A percentile compares a stretch with the other conserved stretches of the same genome.
These are phyloP conservation scores for Allophyes oxyacanthae DNA, from an alignment of 2,888 invertebrate genomes.

Conservation along the genomic window DNA sequence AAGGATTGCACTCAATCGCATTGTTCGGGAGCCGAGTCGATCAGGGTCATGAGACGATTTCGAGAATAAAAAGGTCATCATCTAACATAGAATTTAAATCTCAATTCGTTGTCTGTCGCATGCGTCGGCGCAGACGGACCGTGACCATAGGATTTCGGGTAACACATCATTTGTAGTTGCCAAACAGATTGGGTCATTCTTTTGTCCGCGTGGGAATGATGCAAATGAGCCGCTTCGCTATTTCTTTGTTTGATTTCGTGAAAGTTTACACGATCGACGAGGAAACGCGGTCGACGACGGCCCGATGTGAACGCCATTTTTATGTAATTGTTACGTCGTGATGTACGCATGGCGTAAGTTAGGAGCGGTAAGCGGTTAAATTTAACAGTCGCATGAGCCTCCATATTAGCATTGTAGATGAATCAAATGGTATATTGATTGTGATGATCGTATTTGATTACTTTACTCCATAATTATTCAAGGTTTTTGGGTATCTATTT, in stretches of 20 bases:
- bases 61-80: constrained; percentile 65
- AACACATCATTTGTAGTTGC: constrained; percentile 86
- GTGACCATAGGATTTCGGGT: constrained; percentile 85
- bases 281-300: constrained; percentile 85
- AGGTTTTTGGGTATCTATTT: too few species aligned
- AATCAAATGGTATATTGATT: background rate
- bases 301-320: constrained; percentile 88
- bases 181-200: constrained; percentile 88
- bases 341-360: constrained; percentile 65
- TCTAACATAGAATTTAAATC: constrained; percentile 66
- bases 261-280: constrained; percentile 89
- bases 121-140: constrained; percentile 61
- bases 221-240: constrained; percentile 88
- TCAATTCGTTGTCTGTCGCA: constrained; percentile 71
- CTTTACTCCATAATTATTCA: too few species aligned
- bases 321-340: constrained; percentile 89
- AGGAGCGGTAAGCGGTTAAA: constrained; percentile 59
- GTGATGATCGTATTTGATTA: too few species aligned
- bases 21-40: constrained; percentile 47
- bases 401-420: background rate
- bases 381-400: constrained; percentile 9
- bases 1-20: constrained; percentile 37
- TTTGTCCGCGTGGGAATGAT: constrained; percentile 89
- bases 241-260: constrained; percentile 90
- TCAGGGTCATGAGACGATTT: constrained; percentile 69